Evolutionary conservation across 2,113 vertebrate species (phyloP).

Genomic region (Psettodes erumei): DNA sequence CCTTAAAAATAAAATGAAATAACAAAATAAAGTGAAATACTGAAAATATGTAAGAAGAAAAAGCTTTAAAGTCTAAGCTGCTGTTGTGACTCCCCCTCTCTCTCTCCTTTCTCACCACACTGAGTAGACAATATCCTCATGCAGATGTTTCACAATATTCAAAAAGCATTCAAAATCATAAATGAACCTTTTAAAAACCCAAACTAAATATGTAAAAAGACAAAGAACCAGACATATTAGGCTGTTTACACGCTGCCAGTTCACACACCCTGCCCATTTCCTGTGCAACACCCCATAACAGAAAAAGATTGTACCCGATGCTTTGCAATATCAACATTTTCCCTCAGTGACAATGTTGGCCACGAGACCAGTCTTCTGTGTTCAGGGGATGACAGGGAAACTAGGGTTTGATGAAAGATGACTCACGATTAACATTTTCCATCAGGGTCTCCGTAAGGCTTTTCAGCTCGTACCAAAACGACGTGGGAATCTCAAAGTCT

Average conservation of each 20-base stretch:
- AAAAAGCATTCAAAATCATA: not conserved
- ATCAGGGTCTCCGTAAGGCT: conserved; percentile 77
- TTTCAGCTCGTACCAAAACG: conserved; percentile 82
- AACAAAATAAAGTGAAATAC: not conserved
- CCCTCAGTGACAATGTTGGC: not conserved
- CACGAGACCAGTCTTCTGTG: not conserved
- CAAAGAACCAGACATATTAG: not conserved
- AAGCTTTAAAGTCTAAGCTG: no score
- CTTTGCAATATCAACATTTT: not conserved
- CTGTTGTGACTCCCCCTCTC: no score
- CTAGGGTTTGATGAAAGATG: not conserved
- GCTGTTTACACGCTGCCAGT: not conserved
- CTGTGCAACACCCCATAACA: no score
- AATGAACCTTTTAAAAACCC: not conserved
- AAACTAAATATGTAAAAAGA: not conserved
- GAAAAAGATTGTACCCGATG: no score
- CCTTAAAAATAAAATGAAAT: not conserved
- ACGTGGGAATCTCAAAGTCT: conserved; percentile 81
- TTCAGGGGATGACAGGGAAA: no score
- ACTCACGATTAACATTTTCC: conserved; percentile 78
- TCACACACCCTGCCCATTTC: not conserved
- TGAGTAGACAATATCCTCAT: not conserved
- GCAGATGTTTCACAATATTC: not conserved
- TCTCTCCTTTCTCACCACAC: not conserved
- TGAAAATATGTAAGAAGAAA: not conserved